phyloP scores from a whole-genome alignment of 2,797 vertebrate species.

The Protosalanx chinensis region DNA sequence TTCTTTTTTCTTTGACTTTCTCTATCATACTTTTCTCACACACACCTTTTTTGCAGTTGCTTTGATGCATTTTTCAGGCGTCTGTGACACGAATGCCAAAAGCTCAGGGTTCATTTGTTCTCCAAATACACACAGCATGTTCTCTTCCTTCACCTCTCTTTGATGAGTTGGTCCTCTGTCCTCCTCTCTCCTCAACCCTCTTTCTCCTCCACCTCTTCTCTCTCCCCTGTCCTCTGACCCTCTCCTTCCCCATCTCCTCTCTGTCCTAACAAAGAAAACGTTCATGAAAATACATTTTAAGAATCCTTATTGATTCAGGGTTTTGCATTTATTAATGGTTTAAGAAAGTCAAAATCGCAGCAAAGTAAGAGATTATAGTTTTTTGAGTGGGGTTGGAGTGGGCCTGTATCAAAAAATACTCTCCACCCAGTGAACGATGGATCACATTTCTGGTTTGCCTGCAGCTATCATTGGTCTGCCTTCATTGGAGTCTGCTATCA shows the following conservation, averaged over 20 bases:
- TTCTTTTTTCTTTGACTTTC: constrained; percentile 63
- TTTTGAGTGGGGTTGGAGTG: too few species aligned
- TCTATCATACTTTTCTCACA: neutral
- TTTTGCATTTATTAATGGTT: too few species aligned
- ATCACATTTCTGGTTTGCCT: too few species aligned
- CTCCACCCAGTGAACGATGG: too few species aligned
- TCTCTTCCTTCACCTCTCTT: constrained; percentile 43
- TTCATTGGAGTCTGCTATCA: too few species aligned
- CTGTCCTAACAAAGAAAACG: neutral
- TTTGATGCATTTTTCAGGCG: constrained; percentile 76
- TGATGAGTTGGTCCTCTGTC: constrained; percentile 34
- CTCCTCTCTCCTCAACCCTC: constrained; percentile 20
- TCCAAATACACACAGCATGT: constrained; percentile 48
- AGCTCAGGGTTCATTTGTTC: constrained; percentile 51
- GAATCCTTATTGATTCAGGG: too few species aligned
- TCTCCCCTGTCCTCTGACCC: neutral
- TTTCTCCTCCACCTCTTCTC: constrained; percentile 19
- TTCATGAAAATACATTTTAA: too few species aligned
- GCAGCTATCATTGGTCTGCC: too few species aligned
- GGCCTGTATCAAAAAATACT: too few species aligned
- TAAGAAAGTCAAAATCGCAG: too few species aligned
- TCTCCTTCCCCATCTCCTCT: neutral
- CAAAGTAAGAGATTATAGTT: too few species aligned
- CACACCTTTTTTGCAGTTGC: constrained; percentile 53
- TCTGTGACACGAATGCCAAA: constrained; percentile 66